phyloP scores from a whole-genome alignment of 2,888 invertebrate species.

The Lasioglossum pauxillum region DNA sequence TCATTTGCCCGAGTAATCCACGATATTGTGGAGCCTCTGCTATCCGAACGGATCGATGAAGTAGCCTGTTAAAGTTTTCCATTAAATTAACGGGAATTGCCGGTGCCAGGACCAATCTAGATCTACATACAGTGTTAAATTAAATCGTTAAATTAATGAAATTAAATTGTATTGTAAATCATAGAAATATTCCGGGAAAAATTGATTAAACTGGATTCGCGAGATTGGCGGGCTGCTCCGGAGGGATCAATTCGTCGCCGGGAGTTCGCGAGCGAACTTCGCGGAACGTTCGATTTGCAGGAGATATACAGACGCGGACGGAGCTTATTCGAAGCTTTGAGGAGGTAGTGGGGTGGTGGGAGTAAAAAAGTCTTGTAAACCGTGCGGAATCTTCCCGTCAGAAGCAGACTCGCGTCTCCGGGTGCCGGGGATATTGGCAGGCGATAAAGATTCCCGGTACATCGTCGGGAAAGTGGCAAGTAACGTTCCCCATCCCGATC shows the following conservation, averaged over 20 bases:
- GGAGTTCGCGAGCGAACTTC: neutral
- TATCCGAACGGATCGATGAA: too few species aligned
- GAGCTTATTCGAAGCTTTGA: slow-evolving; percentile 22
- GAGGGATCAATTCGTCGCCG: neutral
- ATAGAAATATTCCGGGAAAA: neutral
- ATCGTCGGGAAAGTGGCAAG: slow-evolving; percentile 43
- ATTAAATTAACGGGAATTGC: too few species aligned
- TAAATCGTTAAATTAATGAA: too few species aligned
- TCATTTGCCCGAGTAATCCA: too few species aligned
- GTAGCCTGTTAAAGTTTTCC: too few species aligned
- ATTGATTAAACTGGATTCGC: neutral
- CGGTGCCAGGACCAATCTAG: too few species aligned
- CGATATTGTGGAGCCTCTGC: too few species aligned
- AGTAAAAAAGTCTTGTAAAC: slow-evolving; percentile 17
- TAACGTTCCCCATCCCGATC: neutral
- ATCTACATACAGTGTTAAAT: too few species aligned
- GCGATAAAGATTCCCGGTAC: slow-evolving; percentile 27
- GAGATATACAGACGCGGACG: neutral
- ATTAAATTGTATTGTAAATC: too few species aligned
- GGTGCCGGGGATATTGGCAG: slow-evolving; percentile 52
- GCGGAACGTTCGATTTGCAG: neutral
- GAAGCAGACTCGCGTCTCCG: slow-evolving; percentile 52
- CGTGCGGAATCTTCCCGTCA: slow-evolving; percentile 55
- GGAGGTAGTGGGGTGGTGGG: neutral
- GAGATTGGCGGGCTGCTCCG: neutral